Percentiles rank a stretch among this genome's conserved stretches.
Conservation (phyloP, 2,888 invertebrate species). For the Patella pellucida region DNA sequence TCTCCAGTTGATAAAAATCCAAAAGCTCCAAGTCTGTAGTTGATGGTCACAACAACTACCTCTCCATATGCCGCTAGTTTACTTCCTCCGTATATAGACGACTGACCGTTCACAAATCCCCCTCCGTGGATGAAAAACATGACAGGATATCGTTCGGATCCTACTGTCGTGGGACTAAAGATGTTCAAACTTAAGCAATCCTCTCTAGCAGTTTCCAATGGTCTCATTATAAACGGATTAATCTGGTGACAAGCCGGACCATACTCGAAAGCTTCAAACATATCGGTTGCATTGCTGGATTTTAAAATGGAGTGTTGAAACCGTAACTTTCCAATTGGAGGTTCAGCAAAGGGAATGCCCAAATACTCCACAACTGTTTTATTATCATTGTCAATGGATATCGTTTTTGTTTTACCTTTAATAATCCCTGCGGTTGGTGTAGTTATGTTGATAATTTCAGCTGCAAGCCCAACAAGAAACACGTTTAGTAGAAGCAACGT, state of each 20-base stretch:
- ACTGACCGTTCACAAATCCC: conserved; percentile 41
- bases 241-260: conserved; percentile 87
- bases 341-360: conserved; percentile 64
- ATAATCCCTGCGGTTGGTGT: not conserved
- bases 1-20: conserved; percentile 54
- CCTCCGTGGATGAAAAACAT: conserved; percentile 50
- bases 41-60: conserved; percentile 47
- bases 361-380: not conserved
- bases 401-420: not conserved
- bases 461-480: too few relatives aligned
- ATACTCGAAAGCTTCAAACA: conserved; percentile 86
- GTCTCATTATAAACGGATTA: not conserved
- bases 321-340: conserved; percentile 75
- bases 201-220: conserved; percentile 30
- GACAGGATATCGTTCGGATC: conserved; percentile 25
- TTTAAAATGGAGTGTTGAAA: conserved; percentile 54
- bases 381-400: not conserved
- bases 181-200: conserved; percentile 54
- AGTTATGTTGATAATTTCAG: not conserved
- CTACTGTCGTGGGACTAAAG: conserved; percentile 37
- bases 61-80: conserved; percentile 39
- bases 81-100: conserved; percentile 41
- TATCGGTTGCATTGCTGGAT: conserved; percentile 55
- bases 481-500: too few relatives aligned
- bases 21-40: conserved; percentile 48